Evolutionary conservation across 1,140 invertebrate genomes (phyloP), one percentile per base, ranked within the genome.

Genomic region (Homalodisca vitripennis): DNA sequence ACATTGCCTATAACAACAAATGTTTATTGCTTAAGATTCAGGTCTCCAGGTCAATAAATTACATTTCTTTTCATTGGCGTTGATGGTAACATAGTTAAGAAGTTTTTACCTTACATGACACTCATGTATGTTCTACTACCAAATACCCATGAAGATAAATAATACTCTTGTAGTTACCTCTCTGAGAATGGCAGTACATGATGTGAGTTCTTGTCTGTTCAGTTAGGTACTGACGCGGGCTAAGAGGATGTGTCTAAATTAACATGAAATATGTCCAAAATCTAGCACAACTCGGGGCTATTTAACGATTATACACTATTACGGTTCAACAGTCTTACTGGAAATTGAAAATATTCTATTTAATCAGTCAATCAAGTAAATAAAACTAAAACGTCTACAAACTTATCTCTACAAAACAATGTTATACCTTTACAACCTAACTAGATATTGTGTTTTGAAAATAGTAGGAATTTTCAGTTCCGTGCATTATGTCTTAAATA

Each of bases 391-490:
- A 32, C 31, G 26, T 29, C 66, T 55, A 55, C 22, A 30, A 67
- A 67, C 66, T 67, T 67, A 67, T 46, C 29, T 47, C 66, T 55
- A 55, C 53, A 51, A 51, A 51, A 34, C 24, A 53, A 51, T 67
- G 31, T 20, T 22, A 55, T 20, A 30, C 66, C 55, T 67, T 67
- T 55, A 67, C 66, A 67, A 51, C 48, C 66, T 67, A 67, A 51
- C 66, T 67, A 67, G 48, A 67, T 67, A 55, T 53, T 67, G 66
- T 67, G 66, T 67, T 67, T n/a, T 67, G 66, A 67, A 67, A 67
- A 67, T 55, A 67, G 48, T 67, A 67, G 66, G 48, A 67, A 67
- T 67, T 27, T 67, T 67, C 41, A 47, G 26, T 67, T 67, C 66
- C 66, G 66, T 67, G 66, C 66, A 67, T 67, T 67, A 31, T 67